Evolutionary conservation across 2,113 vertebrate species (phyloP).

Genomic region (Apistogramma diplotaenia): DNA sequence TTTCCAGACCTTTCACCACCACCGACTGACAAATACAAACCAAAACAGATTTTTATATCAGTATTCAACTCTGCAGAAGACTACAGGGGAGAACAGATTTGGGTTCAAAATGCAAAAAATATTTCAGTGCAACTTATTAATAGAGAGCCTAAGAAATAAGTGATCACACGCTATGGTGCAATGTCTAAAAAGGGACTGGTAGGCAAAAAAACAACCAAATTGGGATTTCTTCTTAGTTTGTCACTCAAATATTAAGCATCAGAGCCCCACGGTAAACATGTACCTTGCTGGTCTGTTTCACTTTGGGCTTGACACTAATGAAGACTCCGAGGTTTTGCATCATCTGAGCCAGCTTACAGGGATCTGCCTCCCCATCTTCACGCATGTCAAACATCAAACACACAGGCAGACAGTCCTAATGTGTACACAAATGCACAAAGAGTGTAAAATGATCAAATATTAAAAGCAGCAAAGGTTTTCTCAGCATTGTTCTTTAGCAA

Average conservation of each 20-base stretch:
- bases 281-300: slow-evolving; percentile 81
- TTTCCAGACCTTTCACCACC: slow-evolving; percentile 81
- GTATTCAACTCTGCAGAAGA: background rate
- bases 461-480: background rate
- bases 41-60: slow-evolving; percentile 6
- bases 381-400: slow-evolving; percentile 84
- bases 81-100: background rate
- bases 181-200: background rate
- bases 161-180: background rate
- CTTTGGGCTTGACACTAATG: slow-evolving; percentile 81
- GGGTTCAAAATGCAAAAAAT: background rate
- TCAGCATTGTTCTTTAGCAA: background rate
- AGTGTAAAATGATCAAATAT: background rate
- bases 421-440: background rate
- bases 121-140: background rate
- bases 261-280: background rate
- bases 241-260: background rate
- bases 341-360: slow-evolving; percentile 74
- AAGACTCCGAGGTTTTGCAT: slow-evolving; percentile 81
- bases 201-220: background rate
- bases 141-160: background rate
- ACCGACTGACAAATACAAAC: slow-evolving; percentile 71
- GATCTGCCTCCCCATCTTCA: slow-evolving; percentile 74
- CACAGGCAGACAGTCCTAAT: slow-evolving; percentile 80
- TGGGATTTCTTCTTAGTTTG: background rate